Conservation (phyloP, 1,140 invertebrate species). For the Drosophila varians region DNA sequence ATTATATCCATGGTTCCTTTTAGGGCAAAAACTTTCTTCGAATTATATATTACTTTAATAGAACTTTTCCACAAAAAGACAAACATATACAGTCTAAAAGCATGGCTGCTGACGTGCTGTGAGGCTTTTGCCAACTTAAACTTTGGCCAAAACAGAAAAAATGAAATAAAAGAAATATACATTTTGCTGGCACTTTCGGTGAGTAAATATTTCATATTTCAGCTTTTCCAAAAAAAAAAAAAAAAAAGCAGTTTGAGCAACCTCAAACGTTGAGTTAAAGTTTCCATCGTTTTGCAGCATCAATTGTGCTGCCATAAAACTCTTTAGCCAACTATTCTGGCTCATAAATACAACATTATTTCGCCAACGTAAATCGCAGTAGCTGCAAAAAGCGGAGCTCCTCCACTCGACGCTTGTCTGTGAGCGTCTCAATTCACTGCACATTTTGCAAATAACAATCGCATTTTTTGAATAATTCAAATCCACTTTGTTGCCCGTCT, state of each 20-base stretch:
- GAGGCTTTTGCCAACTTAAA: not conserved
- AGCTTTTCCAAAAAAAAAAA: not conserved
- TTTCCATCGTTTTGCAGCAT: conserved; percentile 30
- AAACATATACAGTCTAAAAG: not conserved
- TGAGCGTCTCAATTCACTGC: conserved; percentile 75
- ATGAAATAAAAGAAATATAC: conserved; percentile 16
- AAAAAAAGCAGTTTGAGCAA: not conserved
- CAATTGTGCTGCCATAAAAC: conserved; percentile 41
- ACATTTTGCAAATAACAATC: conserved; percentile 82
- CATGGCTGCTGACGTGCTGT: not conserved
- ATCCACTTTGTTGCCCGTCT: conserved; percentile 75
- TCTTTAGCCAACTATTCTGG: conserved; percentile 59
- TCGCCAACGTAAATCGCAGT: conserved; percentile 74
- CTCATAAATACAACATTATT: conserved; percentile 81
- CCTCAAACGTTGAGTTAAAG: conserved; percentile 28
- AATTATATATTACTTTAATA: not conserved
- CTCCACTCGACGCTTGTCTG: conserved; percentile 54
- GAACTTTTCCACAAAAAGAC: conserved; percentile 3
- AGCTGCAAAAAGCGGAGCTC: conserved; percentile 11
- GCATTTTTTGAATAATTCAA: conserved; percentile 82
- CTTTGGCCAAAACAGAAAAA: conserved; percentile 1
- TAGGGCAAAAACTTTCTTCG: not conserved
- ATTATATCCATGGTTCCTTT: not conserved
- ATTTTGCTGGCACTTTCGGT: conserved; percentile 16
- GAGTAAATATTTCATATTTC: conserved; percentile 19